Conservation (phyloP, 2,797 vertebrate species). For the Hoplostethus mediterraneus region DNA sequence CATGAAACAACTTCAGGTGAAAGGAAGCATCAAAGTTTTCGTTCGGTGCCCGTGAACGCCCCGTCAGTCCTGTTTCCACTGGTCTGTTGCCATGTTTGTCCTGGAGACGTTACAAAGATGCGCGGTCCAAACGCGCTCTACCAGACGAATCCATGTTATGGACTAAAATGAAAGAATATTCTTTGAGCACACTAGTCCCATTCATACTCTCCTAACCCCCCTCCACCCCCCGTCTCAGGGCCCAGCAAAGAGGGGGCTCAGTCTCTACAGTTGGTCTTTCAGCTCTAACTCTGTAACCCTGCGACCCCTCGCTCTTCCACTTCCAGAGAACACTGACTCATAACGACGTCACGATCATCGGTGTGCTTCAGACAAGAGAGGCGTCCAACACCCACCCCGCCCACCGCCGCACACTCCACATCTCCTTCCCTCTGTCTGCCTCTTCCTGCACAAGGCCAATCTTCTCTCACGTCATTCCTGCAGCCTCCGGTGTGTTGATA, state of each 20-base stretch:
- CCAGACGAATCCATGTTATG: constrained; percentile 5
- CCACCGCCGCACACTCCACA: neutral
- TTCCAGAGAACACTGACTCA: constrained; percentile 22
- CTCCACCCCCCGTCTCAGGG: neutral
- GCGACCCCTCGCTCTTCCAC: neutral
- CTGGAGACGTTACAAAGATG: neutral
- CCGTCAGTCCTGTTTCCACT: constrained; percentile 2
- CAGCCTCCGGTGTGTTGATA: constrained; percentile 27
- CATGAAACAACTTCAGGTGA: neutral
- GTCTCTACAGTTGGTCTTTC: neutral
- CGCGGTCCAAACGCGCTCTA: neutral
- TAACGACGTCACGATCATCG: constrained; percentile 31
- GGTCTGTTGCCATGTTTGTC: constrained; percentile 17
- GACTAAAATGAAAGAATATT: constrained; percentile 6
- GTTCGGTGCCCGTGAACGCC: neutral
- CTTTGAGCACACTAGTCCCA: constrained; percentile 12
- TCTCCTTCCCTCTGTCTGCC: neutral
- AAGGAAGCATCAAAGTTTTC: neutral
- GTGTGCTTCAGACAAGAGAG: constrained; percentile 36
- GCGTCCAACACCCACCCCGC: neutral
- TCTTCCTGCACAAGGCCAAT: constrained; percentile 20
- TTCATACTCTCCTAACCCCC: neutral
- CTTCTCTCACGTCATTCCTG: constrained; percentile 29
- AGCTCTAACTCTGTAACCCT: constrained; percentile 16
- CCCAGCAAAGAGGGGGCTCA: neutral